phyloP scores from a whole-genome alignment of 2,888 invertebrate species.

The Norana najaformis region DNA sequence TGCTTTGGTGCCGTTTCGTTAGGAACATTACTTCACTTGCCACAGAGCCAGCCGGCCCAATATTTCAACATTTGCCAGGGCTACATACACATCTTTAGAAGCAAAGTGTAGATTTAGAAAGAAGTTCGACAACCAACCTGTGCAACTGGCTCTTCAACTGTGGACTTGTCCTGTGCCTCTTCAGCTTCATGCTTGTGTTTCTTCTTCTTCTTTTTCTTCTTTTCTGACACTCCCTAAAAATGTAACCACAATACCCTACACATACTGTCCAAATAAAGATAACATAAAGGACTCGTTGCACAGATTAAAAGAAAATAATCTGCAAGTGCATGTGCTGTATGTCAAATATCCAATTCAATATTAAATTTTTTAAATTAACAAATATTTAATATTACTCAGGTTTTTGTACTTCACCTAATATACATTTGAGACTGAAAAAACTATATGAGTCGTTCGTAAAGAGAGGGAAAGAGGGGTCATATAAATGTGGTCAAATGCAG shows the following conservation, averaged over 20 bases:
- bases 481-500: no score
- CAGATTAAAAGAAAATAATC: no score
- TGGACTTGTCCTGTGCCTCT: not conserved
- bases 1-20: no score
- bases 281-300: not conserved
- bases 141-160: not conserved
- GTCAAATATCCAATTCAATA: no score
- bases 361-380: not conserved
- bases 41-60: no score
- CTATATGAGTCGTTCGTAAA: no score
- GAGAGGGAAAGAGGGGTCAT: no score
- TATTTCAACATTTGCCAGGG: not conserved
- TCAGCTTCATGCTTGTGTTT: conserved; percentile 49
- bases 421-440: not conserved
- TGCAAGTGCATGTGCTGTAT: no score
- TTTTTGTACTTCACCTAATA: no score
- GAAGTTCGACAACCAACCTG: not conserved
- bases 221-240: conserved; percentile 42
- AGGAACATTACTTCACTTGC: no score
- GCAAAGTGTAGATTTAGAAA: not conserved
- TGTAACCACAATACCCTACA: not conserved
- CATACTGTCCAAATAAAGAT: not conserved
- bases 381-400: not conserved
- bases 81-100: not conserved
- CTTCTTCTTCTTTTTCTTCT: conserved; percentile 56